Base-by-base conservation (phyloP, 2,113 vertebrate genomes). In the Columba janthina region DNA sequence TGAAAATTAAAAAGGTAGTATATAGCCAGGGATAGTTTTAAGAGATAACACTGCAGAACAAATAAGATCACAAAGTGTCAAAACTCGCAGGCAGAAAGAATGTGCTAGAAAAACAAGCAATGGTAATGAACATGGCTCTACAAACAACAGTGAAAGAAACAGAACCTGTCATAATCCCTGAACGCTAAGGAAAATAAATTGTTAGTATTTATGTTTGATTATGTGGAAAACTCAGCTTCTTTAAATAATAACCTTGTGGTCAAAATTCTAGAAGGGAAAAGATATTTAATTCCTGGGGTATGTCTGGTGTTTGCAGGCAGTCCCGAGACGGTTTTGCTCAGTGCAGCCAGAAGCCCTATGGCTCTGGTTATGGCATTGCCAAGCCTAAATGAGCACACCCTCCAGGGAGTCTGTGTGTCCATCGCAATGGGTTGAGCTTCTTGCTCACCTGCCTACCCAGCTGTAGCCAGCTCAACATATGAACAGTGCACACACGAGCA, bases 71-170 rank as follows among this genome's bases (percentile, higher is more conserved):
- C 64, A 46, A 65, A 92, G 38, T 51, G n/a, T 88, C 71, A 88
- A 66, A 79, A 40, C 24, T 88, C 2, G 0, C 42, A 88, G 58
- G 83, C 5, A 83, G 64, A 85, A 95, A 85, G 50, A 88, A 88
- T 60, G 75, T 88, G 25, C 64, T 83, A 48, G 60, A 83, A 77
- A 96, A 96, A 77, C n/a, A 93, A 88, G 66, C 73, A 5, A 36
- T 32, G 42, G 42, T 80, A 94, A 86, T 51, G 65, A 76, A 92
- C 24, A 88, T 18, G 2, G 1, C 74, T 88, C 42, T 64, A 36
- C 26, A 81, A 70, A 84, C 20, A 89, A 32, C 29, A 64, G 18
- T 67, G 81, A 54, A 58, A 67, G 21, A 60, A 32, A 62, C 2
- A 6, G 71, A 83, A 75, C 12, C 36, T 19, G 34, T 70, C 21